phyloP scores from a whole-genome alignment of 2,113 vertebrate genomes.

The Gymnocephalus cernua region DNA sequence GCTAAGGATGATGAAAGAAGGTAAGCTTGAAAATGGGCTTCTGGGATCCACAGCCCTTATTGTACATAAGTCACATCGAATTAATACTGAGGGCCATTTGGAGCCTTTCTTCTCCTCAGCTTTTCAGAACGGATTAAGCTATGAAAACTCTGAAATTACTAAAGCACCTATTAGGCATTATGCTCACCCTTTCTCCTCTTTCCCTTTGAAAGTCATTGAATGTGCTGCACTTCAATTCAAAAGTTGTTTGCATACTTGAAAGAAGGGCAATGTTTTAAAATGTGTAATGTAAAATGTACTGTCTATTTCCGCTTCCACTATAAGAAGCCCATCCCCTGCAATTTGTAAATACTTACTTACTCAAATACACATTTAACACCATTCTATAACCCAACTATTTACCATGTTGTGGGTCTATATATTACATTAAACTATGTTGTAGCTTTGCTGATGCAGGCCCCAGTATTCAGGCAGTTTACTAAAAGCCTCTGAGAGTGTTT shows the following conservation, averaged over 20 bases:
- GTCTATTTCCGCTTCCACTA: conserved; percentile 20
- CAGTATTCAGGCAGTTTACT: conserved; percentile 7
- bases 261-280: conserved; percentile 48
- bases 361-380: neutral
- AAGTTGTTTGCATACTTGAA: conserved; percentile 64
- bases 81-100: conserved; percentile 99
- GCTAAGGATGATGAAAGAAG: conserved; percentile 87
- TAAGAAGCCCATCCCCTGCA: neutral
- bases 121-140: conserved; percentile 99
- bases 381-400: neutral
- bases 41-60: conserved; percentile 93
- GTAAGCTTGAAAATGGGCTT: conserved; percentile 90
- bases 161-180: conserved; percentile 95
- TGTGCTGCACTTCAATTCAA: conserved; percentile 63
- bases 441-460: neutral
- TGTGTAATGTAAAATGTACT: conserved; percentile 34
- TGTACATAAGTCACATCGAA: conserved; percentile 99
- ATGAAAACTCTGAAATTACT: conserved; percentile 99
- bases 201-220: conserved; percentile 78
- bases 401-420: neutral
- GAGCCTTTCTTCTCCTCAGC: conserved; percentile 95
- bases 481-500: conserved; percentile 33
- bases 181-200: conserved; percentile 77
- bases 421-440: conserved; percentile 4
- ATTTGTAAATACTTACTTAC: neutral